Percentiles rank a stretch among this genome's conserved stretches.
phyloP scores from a whole-genome alignment of 2,113 vertebrate genomes.

The Silurus asotus region DNA sequence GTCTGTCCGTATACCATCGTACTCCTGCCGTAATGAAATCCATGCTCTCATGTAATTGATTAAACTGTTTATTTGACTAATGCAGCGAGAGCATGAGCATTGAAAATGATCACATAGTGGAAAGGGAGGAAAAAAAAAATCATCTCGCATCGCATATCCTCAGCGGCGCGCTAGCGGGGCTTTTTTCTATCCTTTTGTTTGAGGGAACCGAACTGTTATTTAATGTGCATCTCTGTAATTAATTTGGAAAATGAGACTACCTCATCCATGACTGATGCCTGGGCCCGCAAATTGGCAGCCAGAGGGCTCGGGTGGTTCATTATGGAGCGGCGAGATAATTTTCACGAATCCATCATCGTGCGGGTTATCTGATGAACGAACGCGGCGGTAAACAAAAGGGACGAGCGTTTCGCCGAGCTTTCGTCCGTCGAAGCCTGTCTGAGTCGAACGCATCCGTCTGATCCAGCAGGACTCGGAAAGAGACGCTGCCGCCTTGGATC shows the following conservation, averaged over 20 bases:
- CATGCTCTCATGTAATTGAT: constrained; percentile 25
- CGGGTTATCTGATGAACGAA: constrained; percentile 47
- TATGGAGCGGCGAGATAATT: constrained; percentile 44
- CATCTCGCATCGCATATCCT: not conserved
- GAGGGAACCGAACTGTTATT: constrained; percentile 38
- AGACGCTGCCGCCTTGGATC: not conserved
- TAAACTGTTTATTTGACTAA: constrained; percentile 10
- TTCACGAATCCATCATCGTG: constrained; percentile 48
- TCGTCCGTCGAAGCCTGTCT: not conserved
- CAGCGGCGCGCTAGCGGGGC: not conserved
- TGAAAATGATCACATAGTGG: not conserved
- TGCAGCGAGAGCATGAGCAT: not conserved
- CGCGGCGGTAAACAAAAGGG: constrained; percentile 47
- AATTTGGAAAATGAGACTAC: constrained; percentile 46
- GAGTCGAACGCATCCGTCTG: not conserved
- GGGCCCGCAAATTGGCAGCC: constrained; percentile 28
- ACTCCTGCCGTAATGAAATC: constrained; percentile 1
- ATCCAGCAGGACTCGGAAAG: not conserved
- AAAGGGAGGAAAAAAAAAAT: not conserved
- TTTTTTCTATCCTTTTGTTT: constrained; percentile 17
- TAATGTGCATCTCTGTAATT: constrained; percentile 46
- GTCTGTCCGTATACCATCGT: not conserved
- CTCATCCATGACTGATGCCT: constrained; percentile 39
- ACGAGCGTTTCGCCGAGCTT: constrained; percentile 6
- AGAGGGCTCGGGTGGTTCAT: constrained; percentile 37